These are phyloP conservation scores for Eira barbara DNA, from an alignment of 2,113 vertebrate species.

Conservation along the genomic window DNA sequence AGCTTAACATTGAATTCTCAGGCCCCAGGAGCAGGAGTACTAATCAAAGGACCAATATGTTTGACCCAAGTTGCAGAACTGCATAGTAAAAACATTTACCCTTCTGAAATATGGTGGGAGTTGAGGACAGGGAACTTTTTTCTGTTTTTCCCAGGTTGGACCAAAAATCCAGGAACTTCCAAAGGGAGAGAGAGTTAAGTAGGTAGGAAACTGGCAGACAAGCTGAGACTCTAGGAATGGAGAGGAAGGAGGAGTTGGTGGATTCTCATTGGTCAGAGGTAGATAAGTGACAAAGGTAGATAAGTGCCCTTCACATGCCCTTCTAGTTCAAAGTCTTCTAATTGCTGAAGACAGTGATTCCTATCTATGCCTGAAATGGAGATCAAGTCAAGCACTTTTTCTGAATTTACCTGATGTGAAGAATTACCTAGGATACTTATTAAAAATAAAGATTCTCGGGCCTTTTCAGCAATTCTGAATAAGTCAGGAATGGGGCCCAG, in stretches of 20 bases:
- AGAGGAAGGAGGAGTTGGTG: neutral
- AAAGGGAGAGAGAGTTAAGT: neutral
- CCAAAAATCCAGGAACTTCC: neutral
- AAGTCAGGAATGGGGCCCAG: neutral
- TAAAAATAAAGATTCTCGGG: neutral
- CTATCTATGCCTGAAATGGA: neutral
- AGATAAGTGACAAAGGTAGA: neutral
- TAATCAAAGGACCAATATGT: neutral
- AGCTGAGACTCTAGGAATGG: neutral
- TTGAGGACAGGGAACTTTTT: neutral
- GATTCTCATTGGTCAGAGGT: neutral
- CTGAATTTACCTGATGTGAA: neutral
- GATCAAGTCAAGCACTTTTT: neutral
- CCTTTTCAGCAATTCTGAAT: neutral
- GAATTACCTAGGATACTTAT: neutral
- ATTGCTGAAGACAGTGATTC: neutral
- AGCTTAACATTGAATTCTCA: neutral
- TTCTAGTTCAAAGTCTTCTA: neutral
- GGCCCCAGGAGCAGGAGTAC: neutral
- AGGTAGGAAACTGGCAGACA: neutral
- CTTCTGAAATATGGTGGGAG: neutral
- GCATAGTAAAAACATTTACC: neutral
- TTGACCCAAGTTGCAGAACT: neutral
- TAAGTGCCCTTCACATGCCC: neutral
- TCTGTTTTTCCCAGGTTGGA: neutral